Evolutionary conservation across 1,140 invertebrate species (phyloP), one percentile per base, ranked within the genome.

Genomic region (Penaeus vannamei): DNA sequence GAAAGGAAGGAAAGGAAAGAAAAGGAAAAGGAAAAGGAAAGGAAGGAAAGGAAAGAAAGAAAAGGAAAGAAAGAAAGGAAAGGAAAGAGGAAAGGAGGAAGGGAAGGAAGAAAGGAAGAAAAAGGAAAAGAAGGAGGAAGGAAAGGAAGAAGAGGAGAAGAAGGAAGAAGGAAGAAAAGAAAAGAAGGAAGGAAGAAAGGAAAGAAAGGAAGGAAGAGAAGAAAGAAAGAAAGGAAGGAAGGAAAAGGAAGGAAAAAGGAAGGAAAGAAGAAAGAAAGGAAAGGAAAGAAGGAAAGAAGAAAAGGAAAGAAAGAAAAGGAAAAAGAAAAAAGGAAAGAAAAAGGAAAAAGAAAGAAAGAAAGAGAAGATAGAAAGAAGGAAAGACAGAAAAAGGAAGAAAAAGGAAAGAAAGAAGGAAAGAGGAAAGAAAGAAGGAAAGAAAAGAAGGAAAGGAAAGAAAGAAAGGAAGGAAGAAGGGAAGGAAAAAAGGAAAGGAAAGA

Each of bases 401-500:
- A n/a, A n/a, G n/a, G n/a, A n/a, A n/a, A n/a, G 62, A 64, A 64
- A n/a, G n/a, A 19, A n/a, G n/a, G 62, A n/a, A 64, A 64, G 62
- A 64, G 62, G n/a, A 64, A n/a, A n/a, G n/a, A n/a, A 64, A 64
- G 62, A 64, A n/a, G 62, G n/a, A 64, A n/a, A 64, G n/a, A n/a
- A 64, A n/a, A n/a, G n/a, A 64, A n/a, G 62, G 62, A n/a, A 64
- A 64, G 62, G n/a, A 64, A 64, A 64, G 62, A n/a, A 64, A n/a
- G n/a, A 64, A n/a, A 64, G n/a, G 62, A 64, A 64, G 17, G n/a
- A n/a, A n/a, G n/a, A 19, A 42, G 36, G 4, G 36, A 42, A 7
- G 0, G 36, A 42, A 0, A 42, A 7, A 1, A 42, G 8, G 36
- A 42, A 7, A 1, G 36, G 8, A 7, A 42, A 5, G 5, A 1